Evolutionary conservation across 1,140 invertebrate species (phyloP).

Genomic region (Lineus longissimus): DNA sequence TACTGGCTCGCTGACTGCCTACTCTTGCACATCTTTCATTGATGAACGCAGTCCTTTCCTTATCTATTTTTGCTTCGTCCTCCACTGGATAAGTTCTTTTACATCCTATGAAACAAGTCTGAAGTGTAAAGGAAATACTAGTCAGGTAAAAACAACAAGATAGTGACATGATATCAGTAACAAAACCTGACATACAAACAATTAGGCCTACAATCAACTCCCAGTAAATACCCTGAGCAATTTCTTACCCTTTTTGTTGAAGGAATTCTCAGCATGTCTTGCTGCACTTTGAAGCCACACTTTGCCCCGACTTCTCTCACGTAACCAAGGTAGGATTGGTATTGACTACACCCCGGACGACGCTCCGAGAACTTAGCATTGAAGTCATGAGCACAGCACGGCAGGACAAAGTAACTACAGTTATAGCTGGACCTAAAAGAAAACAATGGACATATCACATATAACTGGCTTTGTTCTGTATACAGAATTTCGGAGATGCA

Average conservation of each 20-base stretch:
- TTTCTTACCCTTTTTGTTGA: constrained; percentile 72
- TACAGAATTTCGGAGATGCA: constrained; percentile 3
- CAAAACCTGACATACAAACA: too few relatives aligned
- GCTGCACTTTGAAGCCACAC: constrained; percentile 72
- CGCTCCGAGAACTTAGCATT: constrained; percentile 67
- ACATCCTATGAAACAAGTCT: constrained; percentile 72
- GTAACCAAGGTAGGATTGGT: constrained; percentile 80
- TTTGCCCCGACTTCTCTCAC: constrained; percentile 64
- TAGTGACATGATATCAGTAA: too few relatives aligned
- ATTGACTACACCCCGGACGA: constrained; percentile 52
- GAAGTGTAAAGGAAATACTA: constrained; percentile 13
- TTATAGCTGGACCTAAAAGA: constrained; percentile 54
- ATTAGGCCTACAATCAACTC: too few relatives aligned
- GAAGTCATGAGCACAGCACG: constrained; percentile 92
- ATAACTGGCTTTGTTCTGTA: constrained; percentile 6
- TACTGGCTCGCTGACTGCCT: not conserved
- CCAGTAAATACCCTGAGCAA: too few relatives aligned
- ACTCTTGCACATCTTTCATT: constrained; percentile 19
- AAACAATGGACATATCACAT: constrained; percentile 17
- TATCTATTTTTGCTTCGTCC: constrained; percentile 30
- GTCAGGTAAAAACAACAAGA: too few relatives aligned
- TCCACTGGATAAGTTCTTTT: constrained; percentile 51
- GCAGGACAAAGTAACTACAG: constrained; percentile 80
- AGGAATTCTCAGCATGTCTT: constrained; percentile 88
- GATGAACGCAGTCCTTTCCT: constrained; percentile 30